Base-by-base conservation (phyloP, 1,140 invertebrate species). In the Agrilus planipennis region DNA sequence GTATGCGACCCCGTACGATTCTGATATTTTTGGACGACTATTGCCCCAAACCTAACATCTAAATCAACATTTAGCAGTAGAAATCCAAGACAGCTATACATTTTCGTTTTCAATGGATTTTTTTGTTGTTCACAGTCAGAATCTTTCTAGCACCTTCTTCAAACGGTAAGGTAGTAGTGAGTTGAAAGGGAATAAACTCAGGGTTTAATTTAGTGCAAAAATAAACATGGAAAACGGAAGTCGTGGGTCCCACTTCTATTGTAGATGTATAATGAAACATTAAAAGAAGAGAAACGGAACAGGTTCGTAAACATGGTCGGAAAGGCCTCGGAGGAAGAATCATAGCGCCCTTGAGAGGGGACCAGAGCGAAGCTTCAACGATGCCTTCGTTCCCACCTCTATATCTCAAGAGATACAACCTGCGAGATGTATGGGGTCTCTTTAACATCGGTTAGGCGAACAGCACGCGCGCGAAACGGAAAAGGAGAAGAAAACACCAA, bases 361-460 rank as follows among this genome's bases (percentile, higher is more conserved):
- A 52, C 44, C 48, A 36, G 37, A n/a, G n/a, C n/a, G n/a, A n/a
- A n/a, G n/a, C n/a, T n/a, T n/a, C n/a, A n/a, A n/a, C n/a, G 48
- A 29, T 41, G 44, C 48, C 47, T 42, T 50, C 51, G 48, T 52
- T 52, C 51, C 51, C 51, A 50, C 51, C 47, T 46, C 51, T 32
- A 44, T 44, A 52, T 52, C 51, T 52, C 51, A 41, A 34, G 51
- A 52, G 51, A 50, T 49, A 49, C 41, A 46, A 46, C 44, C 42
- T 43, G 45, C 39, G 44, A 55, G 51, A 55, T 55, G 49, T 50
- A 55, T 55, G 51, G 53, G 43, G 49, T 45, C 49, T 53, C 51
- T 55, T 55, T 55, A 55, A 55, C 53, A 55, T 53, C 53, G 53
- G 53, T 54, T 55, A 53, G 46, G 41, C 41, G 47, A 42, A 39